phyloP scores from a whole-genome alignment of 1,140 invertebrate genomes.

The Idris sp. region DNA sequence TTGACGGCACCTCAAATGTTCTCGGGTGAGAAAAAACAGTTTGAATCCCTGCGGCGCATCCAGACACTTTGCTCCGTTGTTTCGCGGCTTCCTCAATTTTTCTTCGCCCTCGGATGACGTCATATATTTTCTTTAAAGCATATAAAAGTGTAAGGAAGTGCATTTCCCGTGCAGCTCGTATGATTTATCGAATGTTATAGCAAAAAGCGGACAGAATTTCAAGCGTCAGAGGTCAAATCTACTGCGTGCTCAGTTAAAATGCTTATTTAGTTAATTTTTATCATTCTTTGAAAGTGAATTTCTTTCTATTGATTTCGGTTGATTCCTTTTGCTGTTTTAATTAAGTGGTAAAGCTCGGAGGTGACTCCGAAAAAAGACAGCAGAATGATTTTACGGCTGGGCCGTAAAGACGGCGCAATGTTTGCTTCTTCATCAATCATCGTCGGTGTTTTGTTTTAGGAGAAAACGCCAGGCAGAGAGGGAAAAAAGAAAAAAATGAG shows the following conservation, averaged over 20 bases:
- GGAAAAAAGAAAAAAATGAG: not conserved
- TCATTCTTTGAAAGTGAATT: too few species aligned
- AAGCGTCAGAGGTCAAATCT: slow-evolving; percentile 20
- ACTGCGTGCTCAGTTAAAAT: too few species aligned
- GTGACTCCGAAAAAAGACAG: not conserved
- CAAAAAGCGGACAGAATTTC: slow-evolving; percentile 8
- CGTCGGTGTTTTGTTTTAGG: slow-evolving; percentile 15
- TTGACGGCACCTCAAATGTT: slow-evolving; percentile 8
- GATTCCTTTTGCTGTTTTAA: too few species aligned
- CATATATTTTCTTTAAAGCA: slow-evolving; percentile 42
- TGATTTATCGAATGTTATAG: slow-evolving; percentile 40
- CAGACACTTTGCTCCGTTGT: slow-evolving; percentile 15
- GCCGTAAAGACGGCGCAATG: not conserved
- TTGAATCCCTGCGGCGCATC: not conserved
- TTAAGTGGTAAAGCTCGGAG: slow-evolving; percentile 11
- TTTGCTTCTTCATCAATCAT: slow-evolving; percentile 26
- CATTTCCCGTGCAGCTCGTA: slow-evolving; percentile 27
- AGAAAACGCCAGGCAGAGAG: not conserved
- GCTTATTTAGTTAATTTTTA: too few species aligned
- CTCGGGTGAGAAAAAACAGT: slow-evolving; percentile 2
- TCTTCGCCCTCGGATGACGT: slow-evolving; percentile 22
- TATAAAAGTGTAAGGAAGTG: slow-evolving; percentile 42
- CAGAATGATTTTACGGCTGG: not conserved
- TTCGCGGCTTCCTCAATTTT: slow-evolving; percentile 27
- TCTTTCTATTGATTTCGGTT: too few species aligned